phyloP scores from a whole-genome alignment of 1,140 invertebrate species.

The Halesus radiatus region DNA sequence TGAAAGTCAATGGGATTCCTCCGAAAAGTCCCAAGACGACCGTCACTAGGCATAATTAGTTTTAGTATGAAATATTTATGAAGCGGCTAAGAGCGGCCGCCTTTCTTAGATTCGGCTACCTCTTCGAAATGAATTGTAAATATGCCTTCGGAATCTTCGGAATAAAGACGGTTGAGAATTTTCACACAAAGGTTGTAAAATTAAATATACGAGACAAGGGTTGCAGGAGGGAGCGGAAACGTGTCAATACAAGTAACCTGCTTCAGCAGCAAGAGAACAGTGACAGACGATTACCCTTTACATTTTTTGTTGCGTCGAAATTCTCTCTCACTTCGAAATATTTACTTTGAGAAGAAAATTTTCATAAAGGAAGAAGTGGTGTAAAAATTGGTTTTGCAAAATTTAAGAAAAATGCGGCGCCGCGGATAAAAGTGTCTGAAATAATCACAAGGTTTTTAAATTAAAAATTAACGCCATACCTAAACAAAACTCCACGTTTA shows the following conservation, averaged over 20 bases:
- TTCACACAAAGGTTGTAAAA: conserved; percentile 16
- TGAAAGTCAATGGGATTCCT: conserved; percentile 17
- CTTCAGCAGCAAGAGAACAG: neutral
- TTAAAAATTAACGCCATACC: no score
- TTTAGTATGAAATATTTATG: conserved; percentile 43
- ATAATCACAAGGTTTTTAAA: no score
- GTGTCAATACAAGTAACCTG: conserved; percentile 21
- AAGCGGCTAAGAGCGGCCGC: conserved; percentile 21
- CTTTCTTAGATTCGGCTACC: conserved; percentile 17
- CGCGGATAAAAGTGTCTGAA: no score
- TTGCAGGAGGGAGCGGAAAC: neutral
- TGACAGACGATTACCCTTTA: conserved; percentile 11
- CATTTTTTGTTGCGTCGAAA: neutral
- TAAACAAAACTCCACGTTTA: no score
- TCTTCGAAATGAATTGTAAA: conserved; percentile 43
- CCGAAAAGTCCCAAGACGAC: neutral
- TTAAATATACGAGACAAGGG: conserved; percentile 32
- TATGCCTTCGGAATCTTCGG: neutral
- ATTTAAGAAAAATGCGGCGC: neutral
- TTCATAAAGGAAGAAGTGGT: neutral
- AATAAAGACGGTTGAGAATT: neutral
- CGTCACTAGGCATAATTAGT: conserved; percentile 37
- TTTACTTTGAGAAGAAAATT: neutral
- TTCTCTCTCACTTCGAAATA: neutral
- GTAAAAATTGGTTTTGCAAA: neutral